Base-by-base conservation (phyloP, 2,113 vertebrate species). In the Spilogale gracilis region DNA sequence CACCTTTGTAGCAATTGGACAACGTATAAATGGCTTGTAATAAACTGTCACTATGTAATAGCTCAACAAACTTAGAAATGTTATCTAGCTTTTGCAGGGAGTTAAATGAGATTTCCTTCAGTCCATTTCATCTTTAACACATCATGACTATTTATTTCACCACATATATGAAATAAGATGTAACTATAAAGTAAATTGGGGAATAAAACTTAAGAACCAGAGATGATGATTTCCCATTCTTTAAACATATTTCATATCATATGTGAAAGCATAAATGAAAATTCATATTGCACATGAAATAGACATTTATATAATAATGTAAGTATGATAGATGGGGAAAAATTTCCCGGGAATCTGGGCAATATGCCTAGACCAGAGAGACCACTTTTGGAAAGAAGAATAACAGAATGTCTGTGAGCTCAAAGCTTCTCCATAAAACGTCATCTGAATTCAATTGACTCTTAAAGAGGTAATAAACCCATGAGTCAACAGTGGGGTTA, bases 11-110 rank as follows among this genome's bases (percentile, higher is more conserved):
- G 96, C 69, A 95, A 91, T 97, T 88, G 98, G 94, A 98, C 96
- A 98, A 98, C 98, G 94, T 95, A 97, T 94, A 98, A 98, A 95
- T 93, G 91, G 52, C 95, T 98, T 92, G 97, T 96, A 98, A 97
- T 96, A 97, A 98, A 97, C 85, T 96, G 48, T 95, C 56, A 96
- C 82, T 86, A 83, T 97, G 93, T 97, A 98, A 92, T 97, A 98
- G 97, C 95, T 97, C 94, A 97, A 92, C 58, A 96, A 97, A 97
- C 95, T 97, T 96, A 96, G 79, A 97, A 98, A 98, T 91, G 91
- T 97, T 98, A 98, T 98, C 97, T 98, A 96, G 82, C 74, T 95
- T 74, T 97, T 96, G n/a, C 96, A 98, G 79, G 80, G 58, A 92
- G 30, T 92, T 98, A 87, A 95, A 98, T 61, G 73, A 95, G 25